Conservation (phyloP, 2,888 invertebrate species). For the Hyposoter didymator region DNA sequence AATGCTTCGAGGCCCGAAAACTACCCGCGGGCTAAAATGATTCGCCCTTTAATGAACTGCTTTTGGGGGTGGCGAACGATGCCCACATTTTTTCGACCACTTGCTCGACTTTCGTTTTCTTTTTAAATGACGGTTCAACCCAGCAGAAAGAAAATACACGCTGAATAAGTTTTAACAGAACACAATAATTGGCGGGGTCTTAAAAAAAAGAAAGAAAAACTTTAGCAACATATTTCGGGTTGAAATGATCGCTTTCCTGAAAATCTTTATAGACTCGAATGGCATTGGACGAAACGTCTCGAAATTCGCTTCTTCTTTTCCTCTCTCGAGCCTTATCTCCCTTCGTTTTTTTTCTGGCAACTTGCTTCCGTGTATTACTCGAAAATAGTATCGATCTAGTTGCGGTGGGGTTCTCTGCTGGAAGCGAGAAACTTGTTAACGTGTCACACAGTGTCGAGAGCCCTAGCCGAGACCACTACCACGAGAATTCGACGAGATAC, state of each 20-base stretch:
- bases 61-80: background rate
- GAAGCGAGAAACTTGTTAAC: constrained; percentile 69
- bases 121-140: background rate
- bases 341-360: constrained; percentile 8
- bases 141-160: background rate
- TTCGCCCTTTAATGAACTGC: background rate
- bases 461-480: constrained; percentile 33
- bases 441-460: constrained; percentile 65
- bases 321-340: background rate
- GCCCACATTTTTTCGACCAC: background rate
- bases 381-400: constrained; percentile 69
- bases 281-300: background rate
- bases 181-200: background rate
- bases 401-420: constrained; percentile 63
- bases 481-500: constrained; percentile 30
- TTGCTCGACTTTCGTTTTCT: background rate
- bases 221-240: no score
- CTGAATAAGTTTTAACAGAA: background rate
- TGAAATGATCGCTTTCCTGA: background rate
- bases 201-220: no score
- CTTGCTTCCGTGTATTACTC: constrained; percentile 57
- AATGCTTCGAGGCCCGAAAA: background rate
- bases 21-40: background rate
- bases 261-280: background rate
- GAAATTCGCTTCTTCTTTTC: constrained; percentile 8